Conservation (phyloP, 2,888 invertebrate species). For the Arge pagana region DNA sequence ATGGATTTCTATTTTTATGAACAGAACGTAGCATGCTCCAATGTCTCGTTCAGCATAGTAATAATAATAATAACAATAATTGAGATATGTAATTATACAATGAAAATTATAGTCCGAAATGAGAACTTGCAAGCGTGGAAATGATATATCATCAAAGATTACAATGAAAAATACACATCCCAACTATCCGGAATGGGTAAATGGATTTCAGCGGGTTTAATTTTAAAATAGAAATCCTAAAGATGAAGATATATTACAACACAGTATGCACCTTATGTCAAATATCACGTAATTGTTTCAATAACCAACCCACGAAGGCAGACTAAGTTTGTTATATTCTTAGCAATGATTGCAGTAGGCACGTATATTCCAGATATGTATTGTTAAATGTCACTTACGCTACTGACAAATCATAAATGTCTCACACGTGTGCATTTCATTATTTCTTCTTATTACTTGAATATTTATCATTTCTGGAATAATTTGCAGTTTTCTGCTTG, state of each 20-base stretch:
- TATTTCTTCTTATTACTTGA: too few species aligned
- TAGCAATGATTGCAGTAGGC: conserved; percentile 8
- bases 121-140: neutral
- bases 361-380: neutral
- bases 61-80: neutral
- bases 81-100: neutral
- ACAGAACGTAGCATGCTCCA: conserved; percentile 15
- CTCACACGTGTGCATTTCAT: neutral
- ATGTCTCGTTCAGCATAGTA: conserved; percentile 3
- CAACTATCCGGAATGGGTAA: too few species aligned
- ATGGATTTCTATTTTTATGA: conserved; percentile 22
- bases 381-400: neutral
- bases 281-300: conserved; percentile 3
- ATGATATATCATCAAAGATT: too few species aligned
- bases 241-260: neutral
- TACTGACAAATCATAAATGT: neutral
- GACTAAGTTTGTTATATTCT: conserved; percentile 8
- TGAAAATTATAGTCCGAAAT: too few species aligned
- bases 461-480: too few species aligned
- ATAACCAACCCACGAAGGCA: conserved; percentile 6
- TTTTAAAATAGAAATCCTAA: conserved; percentile 8
- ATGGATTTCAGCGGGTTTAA: too few species aligned
- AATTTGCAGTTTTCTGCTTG: too few species aligned
- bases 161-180: too few species aligned
- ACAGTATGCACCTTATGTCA: conserved; percentile 1